A percentile compares a stretch with the other conserved stretches of the same genome.
These are phyloP conservation scores for Aphaenogaster ashmeadi DNA, from an alignment of 1,140 invertebrate species.

Conservation along the genomic window DNA sequence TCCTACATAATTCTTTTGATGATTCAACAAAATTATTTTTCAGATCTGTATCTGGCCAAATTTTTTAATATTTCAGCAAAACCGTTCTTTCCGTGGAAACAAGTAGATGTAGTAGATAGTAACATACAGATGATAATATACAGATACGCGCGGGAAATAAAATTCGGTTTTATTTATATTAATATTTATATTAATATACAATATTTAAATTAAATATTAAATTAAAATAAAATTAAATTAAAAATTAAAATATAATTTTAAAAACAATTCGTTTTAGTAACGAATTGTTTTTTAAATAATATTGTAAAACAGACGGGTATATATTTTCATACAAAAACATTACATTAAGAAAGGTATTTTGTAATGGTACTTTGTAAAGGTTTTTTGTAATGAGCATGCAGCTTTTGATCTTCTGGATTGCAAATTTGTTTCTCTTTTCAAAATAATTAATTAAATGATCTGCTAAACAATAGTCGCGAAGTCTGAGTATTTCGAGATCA, in stretches of 20 bases:
- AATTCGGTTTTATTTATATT: background rate
- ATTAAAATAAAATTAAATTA: no score
- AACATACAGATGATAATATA: background rate
- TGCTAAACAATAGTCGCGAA: background rate
- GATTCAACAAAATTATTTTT: no score
- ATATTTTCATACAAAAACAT: background rate
- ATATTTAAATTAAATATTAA: no score
- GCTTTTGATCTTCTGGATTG: background rate
- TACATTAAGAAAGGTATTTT: background rate
- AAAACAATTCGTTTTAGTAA: no score
- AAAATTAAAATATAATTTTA: no score
- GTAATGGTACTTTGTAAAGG: no score
- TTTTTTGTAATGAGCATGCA: background rate
- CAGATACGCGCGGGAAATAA: background rate
- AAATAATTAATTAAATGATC: conserved; percentile 36
- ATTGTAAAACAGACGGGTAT: background rate
- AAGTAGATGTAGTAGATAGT: background rate
- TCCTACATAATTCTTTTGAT: no score
- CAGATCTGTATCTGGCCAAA: no score
- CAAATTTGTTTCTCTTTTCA: conserved; percentile 8
- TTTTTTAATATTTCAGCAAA: no score
- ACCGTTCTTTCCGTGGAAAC: no score
- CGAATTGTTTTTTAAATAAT: background rate
- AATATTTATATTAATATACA: no score
- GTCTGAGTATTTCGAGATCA: background rate